These are phyloP conservation scores for Gavialis gangeticus DNA, from an alignment of 2,113 vertebrate species.

Conservation along the genomic window DNA sequence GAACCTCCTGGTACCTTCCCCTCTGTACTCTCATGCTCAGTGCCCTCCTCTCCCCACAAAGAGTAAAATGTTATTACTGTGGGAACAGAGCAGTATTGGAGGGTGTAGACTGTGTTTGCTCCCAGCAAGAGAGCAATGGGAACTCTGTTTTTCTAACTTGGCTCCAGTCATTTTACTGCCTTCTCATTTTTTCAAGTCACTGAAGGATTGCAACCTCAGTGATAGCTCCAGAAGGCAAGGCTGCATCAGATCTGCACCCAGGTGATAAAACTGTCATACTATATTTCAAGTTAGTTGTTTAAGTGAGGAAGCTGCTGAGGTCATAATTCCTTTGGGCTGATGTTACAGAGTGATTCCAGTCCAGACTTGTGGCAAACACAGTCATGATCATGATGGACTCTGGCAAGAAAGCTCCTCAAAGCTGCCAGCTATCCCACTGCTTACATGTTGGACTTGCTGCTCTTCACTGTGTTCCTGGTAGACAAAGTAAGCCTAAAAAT, in stretches of 20 bases:
- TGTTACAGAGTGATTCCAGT: fast-evolving
- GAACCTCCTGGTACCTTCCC: neutral
- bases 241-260: neutral
- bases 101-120: neutral
- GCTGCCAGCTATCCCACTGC: fast-evolving
- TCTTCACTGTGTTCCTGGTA: neutral
- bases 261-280: neutral
- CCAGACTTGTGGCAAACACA: fast-evolving
- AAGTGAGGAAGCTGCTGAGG: neutral
- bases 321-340: fast-evolving
- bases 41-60: neutral
- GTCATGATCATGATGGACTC: fast-evolving
- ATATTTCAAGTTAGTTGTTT: neutral
- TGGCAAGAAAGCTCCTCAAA: fast-evolving
- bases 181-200: neutral
- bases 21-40: too few species aligned
- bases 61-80: neutral
- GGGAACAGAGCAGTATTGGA: neutral
- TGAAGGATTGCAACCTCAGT: neutral
- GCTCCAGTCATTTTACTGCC: neutral
- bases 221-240: neutral
- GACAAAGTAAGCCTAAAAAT: neutral
- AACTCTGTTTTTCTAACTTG: neutral
- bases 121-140: neutral
- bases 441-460: fast-evolving